Percentiles rank a stretch among this genome's conserved stretches.
Conservation (phyloP, 1,140 invertebrate species). For the Eurosta solidaginis region DNA sequence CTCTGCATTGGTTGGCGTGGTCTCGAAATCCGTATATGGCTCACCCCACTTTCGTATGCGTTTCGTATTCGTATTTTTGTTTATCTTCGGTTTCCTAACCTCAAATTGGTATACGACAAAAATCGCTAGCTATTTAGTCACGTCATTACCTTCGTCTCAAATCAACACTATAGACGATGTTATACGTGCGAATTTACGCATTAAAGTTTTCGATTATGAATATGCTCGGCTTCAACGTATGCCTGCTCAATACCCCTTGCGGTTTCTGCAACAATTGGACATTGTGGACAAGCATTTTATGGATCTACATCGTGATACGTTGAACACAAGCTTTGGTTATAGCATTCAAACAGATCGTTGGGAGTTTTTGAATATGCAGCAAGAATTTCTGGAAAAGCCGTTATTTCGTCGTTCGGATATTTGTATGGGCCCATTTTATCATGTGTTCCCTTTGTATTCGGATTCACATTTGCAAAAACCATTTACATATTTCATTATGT, state of each 20-base stretch:
- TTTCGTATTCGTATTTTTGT: slow-evolving; percentile 42
- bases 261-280: slow-evolving; percentile 10
- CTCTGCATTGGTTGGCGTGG: slow-evolving; percentile 42
- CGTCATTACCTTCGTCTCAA: slow-evolving; percentile 36
- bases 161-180: slow-evolving; percentile 27
- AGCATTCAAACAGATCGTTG: slow-evolving; percentile 50
- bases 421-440: slow-evolving; percentile 51
- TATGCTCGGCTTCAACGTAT: background rate
- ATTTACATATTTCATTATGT: slow-evolving; percentile 46
- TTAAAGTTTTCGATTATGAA: slow-evolving; percentile 33
- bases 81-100: slow-evolving; percentile 43
- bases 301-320: slow-evolving; percentile 39
- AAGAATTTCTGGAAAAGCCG: slow-evolving; percentile 36
- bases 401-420: slow-evolving; percentile 45
- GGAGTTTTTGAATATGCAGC: slow-evolving; percentile 34
- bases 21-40: slow-evolving; percentile 37
- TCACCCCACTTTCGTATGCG: slow-evolving; percentile 42
- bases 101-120: slow-evolving; percentile 53
- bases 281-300: background rate
- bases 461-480: slow-evolving; percentile 47
- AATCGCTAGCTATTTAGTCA: slow-evolving; percentile 50
- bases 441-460: slow-evolving; percentile 47
- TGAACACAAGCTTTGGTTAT: slow-evolving; percentile 46
- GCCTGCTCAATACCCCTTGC: background rate
- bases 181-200: background rate